Evolutionary conservation across 2,888 invertebrate genomes (phyloP).

Genomic region (Sericinus montela): DNA sequence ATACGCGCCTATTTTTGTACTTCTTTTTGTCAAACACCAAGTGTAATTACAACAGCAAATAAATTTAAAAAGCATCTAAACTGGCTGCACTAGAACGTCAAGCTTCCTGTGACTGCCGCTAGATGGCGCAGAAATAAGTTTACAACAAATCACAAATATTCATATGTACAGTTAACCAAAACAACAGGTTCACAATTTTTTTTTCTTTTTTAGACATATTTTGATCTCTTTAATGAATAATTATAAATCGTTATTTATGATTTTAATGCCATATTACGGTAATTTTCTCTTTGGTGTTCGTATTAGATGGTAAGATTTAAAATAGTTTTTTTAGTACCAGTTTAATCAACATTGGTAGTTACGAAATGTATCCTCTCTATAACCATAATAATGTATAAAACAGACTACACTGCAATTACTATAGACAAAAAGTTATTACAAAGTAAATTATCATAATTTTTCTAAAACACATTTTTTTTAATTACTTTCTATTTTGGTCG

Average conservation of each 20-base stretch:
- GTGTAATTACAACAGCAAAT: no score
- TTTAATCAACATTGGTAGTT: conserved; percentile 18
- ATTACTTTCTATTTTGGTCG: no score
- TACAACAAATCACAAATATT: not conserved
- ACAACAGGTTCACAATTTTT: conserved; percentile 16
- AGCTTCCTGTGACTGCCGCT: not conserved
- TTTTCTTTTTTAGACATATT: conserved; percentile 35
- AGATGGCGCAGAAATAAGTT: not conserved
- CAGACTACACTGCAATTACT: not conserved
- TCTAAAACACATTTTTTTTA: no score
- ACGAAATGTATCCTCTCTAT: conserved; percentile 11
- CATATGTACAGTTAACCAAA: conserved; percentile 11
- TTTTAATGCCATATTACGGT: conserved; percentile 76
- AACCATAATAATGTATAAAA: not conserved
- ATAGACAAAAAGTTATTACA: no score
- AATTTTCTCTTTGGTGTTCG: conserved; percentile 52
- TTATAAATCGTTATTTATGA: conserved; percentile 66
- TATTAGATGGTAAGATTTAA: conserved; percentile 27
- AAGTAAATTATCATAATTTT: no score
- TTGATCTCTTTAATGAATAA: conserved; percentile 74
- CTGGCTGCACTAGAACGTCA: no score
- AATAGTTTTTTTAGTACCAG: conserved; percentile 19
- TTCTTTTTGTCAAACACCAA: no score
- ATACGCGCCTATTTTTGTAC: no score
- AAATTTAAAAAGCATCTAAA: no score